phyloP scores from a whole-genome alignment of 2,113 vertebrate species.

The Prinia subflava region DNA sequence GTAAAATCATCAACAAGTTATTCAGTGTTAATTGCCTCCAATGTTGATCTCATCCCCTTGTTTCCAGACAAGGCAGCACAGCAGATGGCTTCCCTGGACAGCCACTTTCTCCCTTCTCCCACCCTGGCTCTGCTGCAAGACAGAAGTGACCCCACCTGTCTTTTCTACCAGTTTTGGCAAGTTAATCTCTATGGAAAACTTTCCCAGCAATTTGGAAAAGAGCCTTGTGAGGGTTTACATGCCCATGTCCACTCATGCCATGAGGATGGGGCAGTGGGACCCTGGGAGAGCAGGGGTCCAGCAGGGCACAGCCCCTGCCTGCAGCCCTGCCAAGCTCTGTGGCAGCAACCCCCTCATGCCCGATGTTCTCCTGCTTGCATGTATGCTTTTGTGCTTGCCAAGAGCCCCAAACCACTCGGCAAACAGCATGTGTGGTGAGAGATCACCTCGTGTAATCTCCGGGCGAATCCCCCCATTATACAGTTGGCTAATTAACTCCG shows the following conservation, averaged over 20 bases:
- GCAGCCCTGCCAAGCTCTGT: background rate
- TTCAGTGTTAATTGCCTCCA: conserved; percentile 75
- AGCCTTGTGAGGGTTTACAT: rapidly evolving
- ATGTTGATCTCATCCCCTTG: conserved; percentile 63
- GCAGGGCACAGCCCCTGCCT: background rate
- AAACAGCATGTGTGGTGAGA: conserved; percentile 44
- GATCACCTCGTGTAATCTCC: conserved; percentile 41
- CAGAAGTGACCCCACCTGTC: background rate
- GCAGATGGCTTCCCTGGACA: background rate
- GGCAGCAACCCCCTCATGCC: background rate
- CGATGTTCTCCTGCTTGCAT: background rate
- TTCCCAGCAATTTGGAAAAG: background rate
- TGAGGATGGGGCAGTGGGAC: background rate
- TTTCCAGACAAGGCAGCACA: background rate
- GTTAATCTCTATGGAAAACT: background rate
- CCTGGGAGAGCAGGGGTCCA: rapidly evolving
- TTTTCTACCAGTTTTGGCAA: background rate
- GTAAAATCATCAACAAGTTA: conserved; percentile 90
- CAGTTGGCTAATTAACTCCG: conserved; percentile 55
- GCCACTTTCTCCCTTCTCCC: background rate
- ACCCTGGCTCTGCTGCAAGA: background rate
- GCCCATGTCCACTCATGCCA: rapidly evolving
- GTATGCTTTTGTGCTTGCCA: conserved; percentile 28
- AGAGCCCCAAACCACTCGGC: conserved; percentile 31
- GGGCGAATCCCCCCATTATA: conserved; percentile 46